phyloP scores from a whole-genome alignment of 2,797 vertebrate genomes.

The Arnoldichthys spilopterus region DNA sequence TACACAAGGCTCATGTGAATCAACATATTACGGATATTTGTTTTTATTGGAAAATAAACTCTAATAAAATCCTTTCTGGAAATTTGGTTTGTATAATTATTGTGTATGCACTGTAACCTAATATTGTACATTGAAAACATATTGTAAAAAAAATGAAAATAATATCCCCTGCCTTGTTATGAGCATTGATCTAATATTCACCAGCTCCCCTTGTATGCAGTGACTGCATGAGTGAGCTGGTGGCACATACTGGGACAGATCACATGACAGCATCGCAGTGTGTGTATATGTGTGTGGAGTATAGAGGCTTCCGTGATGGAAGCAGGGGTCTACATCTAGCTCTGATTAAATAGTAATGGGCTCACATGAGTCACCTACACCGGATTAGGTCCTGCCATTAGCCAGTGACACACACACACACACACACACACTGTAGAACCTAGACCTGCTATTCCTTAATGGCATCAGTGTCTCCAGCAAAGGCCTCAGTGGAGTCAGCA shows the following conservation, averaged over 20 bases:
- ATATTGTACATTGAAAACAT: too few relatives aligned
- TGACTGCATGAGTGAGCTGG: neutral
- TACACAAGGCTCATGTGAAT: too few relatives aligned
- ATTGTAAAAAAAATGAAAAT: too few relatives aligned
- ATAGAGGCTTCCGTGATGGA: constrained; percentile 10
- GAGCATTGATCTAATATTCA: too few relatives aligned
- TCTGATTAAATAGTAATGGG: constrained; percentile 44
- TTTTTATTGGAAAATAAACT: too few relatives aligned
- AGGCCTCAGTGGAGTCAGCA: constrained; percentile 11
- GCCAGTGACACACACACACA: constrained; percentile 19
- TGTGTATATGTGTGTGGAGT: neutral
- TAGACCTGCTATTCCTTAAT: constrained; percentile 14
- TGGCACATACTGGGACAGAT: constrained; percentile 26
- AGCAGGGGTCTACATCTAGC: constrained; percentile 35
- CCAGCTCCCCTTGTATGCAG: neutral
- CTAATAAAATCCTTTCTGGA: too few relatives aligned
- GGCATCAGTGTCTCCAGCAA: constrained; percentile 10
- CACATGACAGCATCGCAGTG: constrained; percentile 33
- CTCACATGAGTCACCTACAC: constrained; percentile 37
- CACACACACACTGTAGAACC: neutral
- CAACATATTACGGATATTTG: too few relatives aligned
- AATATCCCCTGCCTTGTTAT: too few relatives aligned
- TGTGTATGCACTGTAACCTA: too few relatives aligned
- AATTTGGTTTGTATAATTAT: too few relatives aligned
- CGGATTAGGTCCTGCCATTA: constrained; percentile 21